Percentiles rank a stretch among this genome's conserved stretches.
Conservation (phyloP, 2,888 invertebrate genomes). For the Tipula vernalis region DNA sequence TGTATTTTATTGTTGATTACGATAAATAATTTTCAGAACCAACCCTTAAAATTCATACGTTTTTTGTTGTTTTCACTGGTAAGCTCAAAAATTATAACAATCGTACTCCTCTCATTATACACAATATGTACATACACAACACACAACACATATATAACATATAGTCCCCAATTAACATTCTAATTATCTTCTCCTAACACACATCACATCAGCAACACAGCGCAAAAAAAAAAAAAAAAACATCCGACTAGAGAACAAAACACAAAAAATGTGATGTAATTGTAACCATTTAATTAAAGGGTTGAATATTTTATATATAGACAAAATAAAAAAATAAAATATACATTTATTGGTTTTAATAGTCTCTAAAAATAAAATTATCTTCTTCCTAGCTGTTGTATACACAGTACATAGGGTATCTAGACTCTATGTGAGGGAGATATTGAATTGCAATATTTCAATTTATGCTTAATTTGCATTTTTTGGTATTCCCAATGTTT, state of each 20-base stretch:
- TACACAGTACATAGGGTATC: background rate
- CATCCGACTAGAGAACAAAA: background rate
- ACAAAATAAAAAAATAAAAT: background rate
- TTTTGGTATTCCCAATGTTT: background rate
- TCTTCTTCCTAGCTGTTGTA: background rate
- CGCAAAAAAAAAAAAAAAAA: too few species aligned
- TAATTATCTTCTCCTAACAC: background rate
- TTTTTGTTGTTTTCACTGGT: background rate
- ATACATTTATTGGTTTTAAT: background rate
- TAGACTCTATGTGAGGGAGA: background rate
- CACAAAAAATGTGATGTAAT: background rate
- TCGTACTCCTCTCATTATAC: background rate
- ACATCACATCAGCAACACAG: background rate
- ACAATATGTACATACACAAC: background rate
- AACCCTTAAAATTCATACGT: background rate
- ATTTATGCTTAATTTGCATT: slow-evolving; percentile 4
- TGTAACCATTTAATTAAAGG: slow-evolving; percentile 4
- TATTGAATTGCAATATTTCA: background rate
- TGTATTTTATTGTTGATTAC: background rate
- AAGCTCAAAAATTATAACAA: background rate
- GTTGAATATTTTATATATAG: background rate
- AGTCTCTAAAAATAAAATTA: background rate
- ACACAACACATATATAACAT: too few species aligned
- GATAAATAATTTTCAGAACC: background rate
- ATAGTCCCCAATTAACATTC: background rate